Evolutionary conservation across 2,797 vertebrate genomes (phyloP).

Genomic region (Lycodopsis pacificus): DNA sequence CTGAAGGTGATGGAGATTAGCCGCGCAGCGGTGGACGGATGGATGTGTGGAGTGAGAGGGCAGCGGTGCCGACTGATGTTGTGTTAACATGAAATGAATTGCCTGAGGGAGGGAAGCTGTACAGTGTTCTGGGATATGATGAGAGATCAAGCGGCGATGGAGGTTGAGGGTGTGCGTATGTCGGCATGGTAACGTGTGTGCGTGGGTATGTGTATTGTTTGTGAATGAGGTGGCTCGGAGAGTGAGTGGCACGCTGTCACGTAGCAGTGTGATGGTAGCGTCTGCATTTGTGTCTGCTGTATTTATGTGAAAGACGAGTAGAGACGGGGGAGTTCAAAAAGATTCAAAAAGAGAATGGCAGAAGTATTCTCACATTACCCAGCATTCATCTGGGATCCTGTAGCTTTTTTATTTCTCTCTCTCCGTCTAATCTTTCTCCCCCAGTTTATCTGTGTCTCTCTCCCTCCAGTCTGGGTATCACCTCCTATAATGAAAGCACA

Average conservation of each 20-base stretch:
- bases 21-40: slow-evolving; percentile 20
- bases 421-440: slow-evolving; percentile 20
- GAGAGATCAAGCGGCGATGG: slow-evolving; percentile 58
- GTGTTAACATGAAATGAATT: slow-evolving; percentile 72
- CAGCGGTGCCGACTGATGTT: slow-evolving; percentile 63
- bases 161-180: slow-evolving; percentile 32
- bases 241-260: slow-evolving; percentile 26
- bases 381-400: slow-evolving; percentile 28
- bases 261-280: neutral
- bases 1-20: slow-evolving; percentile 66
- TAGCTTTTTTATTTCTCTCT: slow-evolving; percentile 17
- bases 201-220: slow-evolving; percentile 38
- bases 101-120: slow-evolving; percentile 61
- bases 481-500: slow-evolving; percentile 62
- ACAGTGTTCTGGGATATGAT: slow-evolving; percentile 58
- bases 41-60: slow-evolving; percentile 52
- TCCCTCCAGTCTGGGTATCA: slow-evolving; percentile 58
- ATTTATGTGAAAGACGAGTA: neutral
- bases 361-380: slow-evolving; percentile 43
- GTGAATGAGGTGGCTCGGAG: slow-evolving; percentile 50
- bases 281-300: neutral
- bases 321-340: neutral
- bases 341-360: slow-evolving; percentile 9
- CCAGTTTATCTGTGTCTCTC: slow-evolving; percentile 41
- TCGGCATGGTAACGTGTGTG: neutral